Conservation (phyloP, 2,888 invertebrate species). For the Periphyllus acericola region DNA sequence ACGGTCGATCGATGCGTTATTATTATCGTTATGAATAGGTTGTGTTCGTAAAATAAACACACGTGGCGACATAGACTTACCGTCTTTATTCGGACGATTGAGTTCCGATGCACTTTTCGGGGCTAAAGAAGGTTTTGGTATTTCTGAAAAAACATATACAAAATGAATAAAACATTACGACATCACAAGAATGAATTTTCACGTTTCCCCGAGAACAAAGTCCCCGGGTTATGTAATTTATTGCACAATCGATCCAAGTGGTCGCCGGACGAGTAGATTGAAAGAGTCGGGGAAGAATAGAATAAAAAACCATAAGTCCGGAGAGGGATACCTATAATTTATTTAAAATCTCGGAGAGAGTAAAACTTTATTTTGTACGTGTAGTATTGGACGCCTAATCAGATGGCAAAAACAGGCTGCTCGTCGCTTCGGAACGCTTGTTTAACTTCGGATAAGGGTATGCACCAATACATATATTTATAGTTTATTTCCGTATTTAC, state of each 20-base stretch:
- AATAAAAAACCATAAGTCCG: neutral
- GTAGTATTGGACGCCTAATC: slow-evolving; percentile 24
- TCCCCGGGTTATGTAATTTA: slow-evolving; percentile 38
- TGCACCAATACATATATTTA: no score
- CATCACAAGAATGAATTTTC: slow-evolving; percentile 34
- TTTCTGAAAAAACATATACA: slow-evolving; percentile 72
- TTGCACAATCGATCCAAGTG: slow-evolving; percentile 40
- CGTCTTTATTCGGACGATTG: slow-evolving; percentile 80
- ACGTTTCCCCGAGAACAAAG: slow-evolving; percentile 11
- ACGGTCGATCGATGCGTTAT: no score
- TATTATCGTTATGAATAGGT: no score
- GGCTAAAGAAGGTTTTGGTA: slow-evolving; percentile 86
- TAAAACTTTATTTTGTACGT: slow-evolving; percentile 33
- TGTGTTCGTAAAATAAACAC: no score
- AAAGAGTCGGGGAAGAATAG: neutral
- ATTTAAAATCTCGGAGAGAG: slow-evolving; percentile 25
- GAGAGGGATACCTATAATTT: neutral
- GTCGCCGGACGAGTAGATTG: slow-evolving; percentile 4
- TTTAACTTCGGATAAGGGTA: slow-evolving; percentile 25
- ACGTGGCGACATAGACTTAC: slow-evolving; percentile 68
- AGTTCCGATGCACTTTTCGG: slow-evolving; percentile 85
- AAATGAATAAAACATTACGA: slow-evolving; percentile 40
- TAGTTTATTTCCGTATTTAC: neutral
- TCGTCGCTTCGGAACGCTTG: neutral
- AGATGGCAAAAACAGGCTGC: neutral